These are phyloP conservation scores for Sebastolobus altivelis DNA, from an alignment of 2,797 vertebrate species.

Conservation along the genomic window DNA sequence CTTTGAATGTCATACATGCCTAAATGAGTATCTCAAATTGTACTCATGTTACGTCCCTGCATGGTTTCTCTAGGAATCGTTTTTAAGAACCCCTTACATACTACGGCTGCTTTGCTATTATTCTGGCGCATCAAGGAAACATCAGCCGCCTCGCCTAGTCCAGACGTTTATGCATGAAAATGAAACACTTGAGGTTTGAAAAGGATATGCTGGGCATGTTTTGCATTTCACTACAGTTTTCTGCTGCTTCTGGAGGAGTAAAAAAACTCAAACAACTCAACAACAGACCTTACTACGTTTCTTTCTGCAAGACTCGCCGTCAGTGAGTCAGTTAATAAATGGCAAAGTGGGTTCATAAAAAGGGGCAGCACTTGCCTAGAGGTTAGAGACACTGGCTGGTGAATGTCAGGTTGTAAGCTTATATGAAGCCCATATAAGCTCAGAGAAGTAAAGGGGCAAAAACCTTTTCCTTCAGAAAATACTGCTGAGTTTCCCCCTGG, in stretches of 20 bases:
- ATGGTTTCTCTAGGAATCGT: conserved; percentile 29
- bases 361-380: conserved; percentile 58
- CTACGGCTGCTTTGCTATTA: conserved; percentile 37
- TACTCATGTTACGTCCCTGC: conserved; percentile 36
- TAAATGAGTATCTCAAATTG: conserved; percentile 51
- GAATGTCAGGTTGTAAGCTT: conserved; percentile 44
- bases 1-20: conserved; percentile 50
- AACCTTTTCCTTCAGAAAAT: conserved; percentile 26
- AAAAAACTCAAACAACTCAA: conserved; percentile 23
- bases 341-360: conserved; percentile 68
- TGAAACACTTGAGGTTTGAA: conserved; percentile 41
- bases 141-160: conserved; percentile 18
- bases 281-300: conserved; percentile 28
- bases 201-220: conserved; percentile 34
- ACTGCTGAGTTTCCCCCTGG: conserved; percentile 14
- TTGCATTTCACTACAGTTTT: conserved; percentile 34
- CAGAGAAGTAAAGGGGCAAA: conserved; percentile 28
- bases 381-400: conserved; percentile 51
- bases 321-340: conserved; percentile 67
- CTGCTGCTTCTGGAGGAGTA: conserved; percentile 6
- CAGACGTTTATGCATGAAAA: conserved; percentile 36
- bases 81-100: conserved; percentile 3
- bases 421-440: conserved; percentile 47
- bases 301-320: conserved; percentile 39
- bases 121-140: conserved; percentile 42